These are phyloP conservation scores for Octopus bimaculoides DNA, from an alignment of 1,140 invertebrate genomes.

Conservation along the genomic window DNA sequence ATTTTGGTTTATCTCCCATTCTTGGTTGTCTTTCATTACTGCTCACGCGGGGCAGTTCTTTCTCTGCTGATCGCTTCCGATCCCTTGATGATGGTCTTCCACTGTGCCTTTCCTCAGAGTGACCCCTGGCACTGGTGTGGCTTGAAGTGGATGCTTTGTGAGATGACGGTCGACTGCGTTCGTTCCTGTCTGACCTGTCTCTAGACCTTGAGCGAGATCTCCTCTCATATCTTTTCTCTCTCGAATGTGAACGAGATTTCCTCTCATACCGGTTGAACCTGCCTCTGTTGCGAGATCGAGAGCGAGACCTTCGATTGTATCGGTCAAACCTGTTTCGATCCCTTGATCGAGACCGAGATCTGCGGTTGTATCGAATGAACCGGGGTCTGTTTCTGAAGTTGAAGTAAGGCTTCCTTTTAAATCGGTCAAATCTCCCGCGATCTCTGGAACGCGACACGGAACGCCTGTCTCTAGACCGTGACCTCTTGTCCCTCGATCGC, in stretches of 20 bases:
- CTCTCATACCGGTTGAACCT: conserved; percentile 23
- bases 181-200: conserved; percentile 30
- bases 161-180: conserved; percentile 22
- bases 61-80: conserved; percentile 28
- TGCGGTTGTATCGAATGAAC: conserved; percentile 22
- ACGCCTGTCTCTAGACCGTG: conserved; percentile 26
- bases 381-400: conserved; percentile 16
- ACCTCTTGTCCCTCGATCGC: conserved; percentile 14
- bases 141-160: too few relatives aligned
- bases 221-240: conserved; percentile 34
- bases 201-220: conserved; percentile 26
- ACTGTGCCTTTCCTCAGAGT: too few relatives aligned
- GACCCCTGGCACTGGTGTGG: too few relatives aligned
- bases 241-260: conserved; percentile 22
- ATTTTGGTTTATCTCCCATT: conserved; percentile 15
- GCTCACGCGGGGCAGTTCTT: conserved; percentile 14
- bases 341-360: conserved; percentile 10
- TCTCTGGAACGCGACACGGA: too few relatives aligned
- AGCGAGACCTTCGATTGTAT: conserved; percentile 24
- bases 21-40: conserved; percentile 5
- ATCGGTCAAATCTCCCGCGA: conserved; percentile 18
- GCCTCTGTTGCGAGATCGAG: conserved; percentile 13
- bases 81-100: conserved; percentile 7
- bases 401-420: conserved; percentile 23
- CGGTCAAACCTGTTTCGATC: conserved; percentile 24